Evolutionary conservation across 1,140 invertebrate genomes (phyloP), one percentile per base, ranked within the genome.

Genomic region (Diachasma alloeum): DNA sequence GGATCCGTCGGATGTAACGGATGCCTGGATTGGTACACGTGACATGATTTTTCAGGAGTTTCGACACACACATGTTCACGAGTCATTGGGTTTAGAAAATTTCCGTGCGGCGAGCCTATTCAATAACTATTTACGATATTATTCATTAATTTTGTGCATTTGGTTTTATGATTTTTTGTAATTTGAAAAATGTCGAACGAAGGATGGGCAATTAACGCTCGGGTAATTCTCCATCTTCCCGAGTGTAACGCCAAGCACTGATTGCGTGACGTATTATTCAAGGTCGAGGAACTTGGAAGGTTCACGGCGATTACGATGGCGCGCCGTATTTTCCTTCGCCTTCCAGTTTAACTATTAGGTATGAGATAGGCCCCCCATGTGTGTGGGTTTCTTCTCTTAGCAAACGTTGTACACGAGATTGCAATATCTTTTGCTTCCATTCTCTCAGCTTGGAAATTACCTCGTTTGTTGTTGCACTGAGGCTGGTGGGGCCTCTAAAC

Each of bases 181-280:
- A 70, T 22, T 24, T 4, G n/a, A 10, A 36, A 31, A 56, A 72
- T 17, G 56, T 56, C 36, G 1, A 19, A 5, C 4, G 56, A 39
- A 42, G 66, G 63, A 67, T 26, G 26, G 37, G 24, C 17, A 74
- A 74, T 74, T 74, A 74, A 74, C 72, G 59, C 59, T 74, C 59
- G 72, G 72, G 37, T 67, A 39, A 74, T 67, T 74, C 26, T 67
- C 42, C 48, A 72, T 70, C 67, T 11, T 22, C 4, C 19, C n/a
- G 44, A 75, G 53, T 44, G 48, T 66, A 42, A 66, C 31, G 63
- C 70, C 22, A 36, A 36, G 68, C 69, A 70, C 48, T 76, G 72
- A 72, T 78, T 78, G 77, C 77, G 72, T 79, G 74, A 75, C 69
- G 77, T 72, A 78, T 75, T 79, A 76, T 79, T 79, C 78, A 79